Percentiles rank a stretch among this genome's conserved stretches.
These are phyloP conservation scores for Bradypodion pumilum DNA, from an alignment of 2,797 vertebrate species.

Conservation along the genomic window DNA sequence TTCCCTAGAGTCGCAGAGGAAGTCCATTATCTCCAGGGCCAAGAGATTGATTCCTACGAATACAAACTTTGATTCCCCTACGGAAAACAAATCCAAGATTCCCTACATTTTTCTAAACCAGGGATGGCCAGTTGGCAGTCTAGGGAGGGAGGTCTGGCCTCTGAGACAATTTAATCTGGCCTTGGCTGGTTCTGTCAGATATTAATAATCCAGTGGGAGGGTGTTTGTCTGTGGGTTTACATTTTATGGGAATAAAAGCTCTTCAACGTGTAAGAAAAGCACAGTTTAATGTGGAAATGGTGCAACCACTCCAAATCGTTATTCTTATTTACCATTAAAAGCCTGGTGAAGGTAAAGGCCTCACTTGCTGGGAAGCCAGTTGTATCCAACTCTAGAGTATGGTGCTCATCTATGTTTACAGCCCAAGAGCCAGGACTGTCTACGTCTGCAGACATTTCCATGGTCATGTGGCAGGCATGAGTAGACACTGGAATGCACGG, in stretches of 20 bases:
- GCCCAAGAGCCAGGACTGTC: too few species aligned
- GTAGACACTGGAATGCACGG: too few species aligned
- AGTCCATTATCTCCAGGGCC: slow-evolving; percentile 8
- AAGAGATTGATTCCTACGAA: not conserved
- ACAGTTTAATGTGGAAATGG: not conserved
- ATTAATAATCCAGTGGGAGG: not conserved
- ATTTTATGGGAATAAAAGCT: not conserved
- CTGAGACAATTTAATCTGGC: not conserved
- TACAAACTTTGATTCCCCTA: not conserved
- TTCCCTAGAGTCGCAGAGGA: slow-evolving; percentile 44
- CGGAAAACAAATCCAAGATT: not conserved
- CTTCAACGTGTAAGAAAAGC: not conserved
- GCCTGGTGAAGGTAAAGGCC: not conserved
- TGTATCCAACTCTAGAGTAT: too few species aligned
- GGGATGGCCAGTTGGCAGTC: not conserved
- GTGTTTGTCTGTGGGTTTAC: not conserved
- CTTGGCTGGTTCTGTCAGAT: not conserved
- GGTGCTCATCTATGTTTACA: too few species aligned
- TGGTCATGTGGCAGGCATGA: too few species aligned
- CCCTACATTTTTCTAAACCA: not conserved
- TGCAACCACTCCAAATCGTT: too few species aligned
- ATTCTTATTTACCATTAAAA: not conserved
- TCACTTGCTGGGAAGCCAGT: too few species aligned
- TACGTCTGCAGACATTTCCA: too few species aligned
- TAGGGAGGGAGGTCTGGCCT: not conserved